Base-by-base conservation (phyloP, 2,888 invertebrate genomes). In the Erynnis tages region DNA sequence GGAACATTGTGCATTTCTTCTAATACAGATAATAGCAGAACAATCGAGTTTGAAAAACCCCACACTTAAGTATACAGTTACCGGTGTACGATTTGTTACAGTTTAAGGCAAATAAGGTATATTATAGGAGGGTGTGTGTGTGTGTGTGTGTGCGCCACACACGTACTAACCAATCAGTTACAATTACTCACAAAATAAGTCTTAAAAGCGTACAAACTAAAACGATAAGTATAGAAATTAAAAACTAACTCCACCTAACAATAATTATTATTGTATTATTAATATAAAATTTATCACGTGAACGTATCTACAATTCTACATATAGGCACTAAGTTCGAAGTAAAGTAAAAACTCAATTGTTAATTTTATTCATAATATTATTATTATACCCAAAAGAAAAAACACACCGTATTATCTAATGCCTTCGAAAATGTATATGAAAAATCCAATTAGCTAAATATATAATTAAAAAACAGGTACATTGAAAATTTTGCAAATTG, bases 61-160 rank as follows among this genome's bases (percentile, higher is more conserved):
- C n/a, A n/a, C n/a, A n/a, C n/a, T n/a, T 5, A 10, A 23, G 8
- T 11, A 7, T 27, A 32, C 38, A 48, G 21, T 21, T 14, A 34
- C 34, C 34, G 23, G n/a, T 32, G 23, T 6, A 40, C 16, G n/a
- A 40, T 8, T 7, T 2, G 10, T 23, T 23, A 32, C 48, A 30
- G 30, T 10, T 40, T 23, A 48, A 48, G 48, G 48, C 40, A 48
- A 48, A 47, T 14, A 29, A 19, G 37, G 8, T 19, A 17, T 10
- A 30, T 30, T 19, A 37, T 27, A 37, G 14, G 7, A 46, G 4
- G 25, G 23, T 17, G 21, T 48, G 21, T 32, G 30, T 29, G 29
- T 13, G 35, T 46, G 29, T 19, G 8, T 17, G 25, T 34, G 38
- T 34, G 4, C 16, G 34, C 14, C 34, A 34, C 10, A 10, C 5